These are phyloP conservation scores for Drosophila kepulauana DNA, from an alignment of 1,140 invertebrate genomes.

Conservation along the genomic window DNA sequence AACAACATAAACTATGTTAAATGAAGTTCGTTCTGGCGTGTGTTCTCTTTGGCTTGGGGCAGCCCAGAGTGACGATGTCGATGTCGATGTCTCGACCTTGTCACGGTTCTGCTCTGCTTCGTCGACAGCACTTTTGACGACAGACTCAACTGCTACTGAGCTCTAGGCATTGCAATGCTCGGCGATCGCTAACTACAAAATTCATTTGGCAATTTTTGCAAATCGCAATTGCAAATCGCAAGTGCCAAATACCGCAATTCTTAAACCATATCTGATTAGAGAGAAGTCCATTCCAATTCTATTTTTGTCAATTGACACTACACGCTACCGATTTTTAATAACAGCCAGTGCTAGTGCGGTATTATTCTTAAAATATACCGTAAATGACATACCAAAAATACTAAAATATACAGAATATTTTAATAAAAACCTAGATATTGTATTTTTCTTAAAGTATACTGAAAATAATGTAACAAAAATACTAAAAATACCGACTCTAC, in stretches of 20 bases:
- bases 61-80: constrained; percentile 5
- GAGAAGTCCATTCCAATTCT: neutral
- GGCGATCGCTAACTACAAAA: constrained; percentile 24
- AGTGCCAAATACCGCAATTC: neutral
- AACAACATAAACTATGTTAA: constrained; percentile 58
- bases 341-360: too few relatives aligned
- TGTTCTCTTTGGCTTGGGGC: neutral
- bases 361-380: too few relatives aligned
- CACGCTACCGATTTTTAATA: too few relatives aligned
- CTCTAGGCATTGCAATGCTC: neutral
- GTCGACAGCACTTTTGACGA: constrained; percentile 56
- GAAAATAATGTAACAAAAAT: too few relatives aligned
- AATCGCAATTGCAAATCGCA: constrained; percentile 23
- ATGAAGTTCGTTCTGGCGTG: constrained; percentile 45
- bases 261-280: neutral
- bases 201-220: constrained; percentile 38
- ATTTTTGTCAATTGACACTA: too few relatives aligned
- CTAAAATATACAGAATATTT: too few relatives aligned
- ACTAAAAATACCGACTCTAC: too few relatives aligned
- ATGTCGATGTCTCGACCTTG: constrained; percentile 55
- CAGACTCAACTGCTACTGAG: constrained; percentile 23
- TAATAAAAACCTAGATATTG: too few relatives aligned
- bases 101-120: constrained; percentile 70
- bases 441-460: too few relatives aligned
- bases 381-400: too few relatives aligned